phyloP scores from a whole-genome alignment of 2,888 invertebrate species.

The Rhimphoctona megacephalus region DNA sequence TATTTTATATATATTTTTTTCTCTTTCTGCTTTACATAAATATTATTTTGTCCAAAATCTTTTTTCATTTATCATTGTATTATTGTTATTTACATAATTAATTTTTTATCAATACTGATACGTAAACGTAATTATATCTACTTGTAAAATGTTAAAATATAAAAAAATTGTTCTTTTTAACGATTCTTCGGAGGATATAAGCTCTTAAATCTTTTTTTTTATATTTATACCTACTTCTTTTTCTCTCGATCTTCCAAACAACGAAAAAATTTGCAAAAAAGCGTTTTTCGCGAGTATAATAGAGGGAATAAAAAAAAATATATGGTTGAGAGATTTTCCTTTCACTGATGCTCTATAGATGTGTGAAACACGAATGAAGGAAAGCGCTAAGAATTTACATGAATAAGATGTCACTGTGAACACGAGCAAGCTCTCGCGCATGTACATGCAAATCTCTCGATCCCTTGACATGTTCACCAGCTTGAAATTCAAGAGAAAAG shows the following conservation, averaged over 20 bases:
- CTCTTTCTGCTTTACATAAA: too few species aligned
- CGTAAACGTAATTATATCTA: neutral
- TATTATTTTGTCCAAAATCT: neutral
- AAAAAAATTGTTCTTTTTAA: neutral
- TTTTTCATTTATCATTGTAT: neutral
- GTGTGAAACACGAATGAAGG: slow-evolving; percentile 23
- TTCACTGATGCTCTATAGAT: neutral
- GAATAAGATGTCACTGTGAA: slow-evolving; percentile 68
- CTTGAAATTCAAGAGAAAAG: slow-evolving; percentile 57
- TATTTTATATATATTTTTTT: neutral
- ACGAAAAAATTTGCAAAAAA: neutral
- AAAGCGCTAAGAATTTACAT: slow-evolving; percentile 66
- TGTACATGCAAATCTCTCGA: slow-evolving; percentile 69
- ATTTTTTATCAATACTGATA: neutral
- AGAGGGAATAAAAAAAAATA: slow-evolving; percentile 19
- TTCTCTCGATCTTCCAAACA: neutral
- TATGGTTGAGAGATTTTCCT: slow-evolving; percentile 44
- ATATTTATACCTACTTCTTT: neutral
- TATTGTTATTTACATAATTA: neutral
- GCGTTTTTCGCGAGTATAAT: neutral
- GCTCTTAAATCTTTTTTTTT: neutral
- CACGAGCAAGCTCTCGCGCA: slow-evolving; percentile 41
- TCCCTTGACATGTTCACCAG: slow-evolving; percentile 62
- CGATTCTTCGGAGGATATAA: neutral
- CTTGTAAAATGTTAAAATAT: neutral